Base-by-base conservation (phyloP, 2,113 vertebrate species). In the Cygnus atratus region DNA sequence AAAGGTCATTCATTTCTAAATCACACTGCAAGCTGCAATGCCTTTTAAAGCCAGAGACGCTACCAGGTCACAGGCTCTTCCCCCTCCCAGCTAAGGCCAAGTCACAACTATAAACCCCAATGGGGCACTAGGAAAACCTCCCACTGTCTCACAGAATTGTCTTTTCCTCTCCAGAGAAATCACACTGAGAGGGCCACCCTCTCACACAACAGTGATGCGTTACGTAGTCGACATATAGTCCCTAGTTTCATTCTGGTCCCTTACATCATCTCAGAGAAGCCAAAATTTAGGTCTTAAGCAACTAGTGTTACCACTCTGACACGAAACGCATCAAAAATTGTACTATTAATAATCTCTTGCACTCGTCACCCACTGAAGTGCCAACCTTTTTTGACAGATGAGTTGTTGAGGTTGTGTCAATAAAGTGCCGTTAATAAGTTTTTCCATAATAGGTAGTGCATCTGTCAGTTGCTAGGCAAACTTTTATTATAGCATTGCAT, bases 341-440 rank as follows among this genome's bases (percentile, higher is more conserved):
- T 59, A 39, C 86, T 77, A 75, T 55, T 80, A 82, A 93, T 76
- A 95, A 73, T 62, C 44, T 79, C 80, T 44, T 79, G 62, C 86
- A 93, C 77, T 93, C 65, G 6, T 87, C 80, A 93, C 48, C 50
- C 77, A 75, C 39, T 87, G 48, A 94, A 87, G 41, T 62, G 35
- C 48, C 95, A 94, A 62, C 80, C 57, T 76, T 90, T 72, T 75
- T 93, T 52, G 95, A 91, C 65, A 94, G 80, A 10, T 50, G 73
- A 94, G 84, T 84, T 67, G 62, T 71, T 83, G 82, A 92, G 77
- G 41, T 57, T 90, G 83, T 91, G n/a, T 86, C 86, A 89, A 82
- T 88, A 96, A 84, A 84, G n/a, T 78, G 83, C 87, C 2, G 0
- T n/a, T 78, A 86, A 20, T 81, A 74, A 65, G 68, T 29, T 95